Base-by-base conservation (phyloP, 2,797 vertebrate species). In the Esox masquinongy region DNA sequence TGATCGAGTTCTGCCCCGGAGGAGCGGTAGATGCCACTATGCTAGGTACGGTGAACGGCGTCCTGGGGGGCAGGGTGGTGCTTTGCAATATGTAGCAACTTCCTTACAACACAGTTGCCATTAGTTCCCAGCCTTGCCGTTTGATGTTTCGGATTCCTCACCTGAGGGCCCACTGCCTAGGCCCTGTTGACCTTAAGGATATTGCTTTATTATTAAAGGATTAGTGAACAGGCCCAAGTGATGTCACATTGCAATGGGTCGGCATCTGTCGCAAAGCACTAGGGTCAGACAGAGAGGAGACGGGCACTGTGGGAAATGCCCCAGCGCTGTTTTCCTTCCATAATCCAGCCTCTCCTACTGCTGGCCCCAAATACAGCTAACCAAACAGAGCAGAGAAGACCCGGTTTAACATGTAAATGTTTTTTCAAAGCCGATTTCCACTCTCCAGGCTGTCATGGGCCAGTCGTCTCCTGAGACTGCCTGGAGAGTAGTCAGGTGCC, bases 1-100 rank as follows among this genome's bases (percentile, higher is more conserved):
- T 99, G 97, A 99, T 99, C 1, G 98, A 99, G 91, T 99, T 99
- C 92, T 99, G 98, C 72, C 94, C 96, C 0, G 98, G 98, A 17
- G 98, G 97, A 70, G 98, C 98, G 0, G 95, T 99, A 83, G 98
- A 99, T 72, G 97, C 98, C 87, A 95, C 92, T 26, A 99, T 99
- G 98, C 90, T 99, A 24, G 97, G 98, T 99, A 94, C 89, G 93
- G 17, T 63, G 56, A n/a, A 53, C 15, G 72, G 17, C 59, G n/a
- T 19, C 31, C 31, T 53, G 16, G 39, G 61, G 43, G 73, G 2
- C 3, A 9, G n/a, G 56, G 8, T n/a, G 24, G 11, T 61, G 22
- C n/a, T 36, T 36, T 67, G 17, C 12, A 68, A 47, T 47, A 24
- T 31, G 3, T 19, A 15, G 19, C 12, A 31, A 1, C 29, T 31